These are phyloP conservation scores for Dryobota labecula DNA, from an alignment of 2,888 invertebrate genomes.

Conservation along the genomic window DNA sequence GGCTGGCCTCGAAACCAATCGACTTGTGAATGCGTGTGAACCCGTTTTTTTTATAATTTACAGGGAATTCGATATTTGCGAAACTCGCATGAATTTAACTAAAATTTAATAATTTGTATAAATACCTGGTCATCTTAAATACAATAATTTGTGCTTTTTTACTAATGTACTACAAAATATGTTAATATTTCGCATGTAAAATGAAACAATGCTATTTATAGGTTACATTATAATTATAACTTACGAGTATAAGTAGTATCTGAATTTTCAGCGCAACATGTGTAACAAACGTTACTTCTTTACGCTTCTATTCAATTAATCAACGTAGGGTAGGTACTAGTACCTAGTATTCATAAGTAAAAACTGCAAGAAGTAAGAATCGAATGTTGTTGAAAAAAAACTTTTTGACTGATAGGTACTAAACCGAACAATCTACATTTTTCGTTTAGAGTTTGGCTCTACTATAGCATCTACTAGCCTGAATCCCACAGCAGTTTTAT, in stretches of 20 bases:
- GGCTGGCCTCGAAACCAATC: slow-evolving; percentile 72
- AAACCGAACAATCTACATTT: slow-evolving; percentile 13
- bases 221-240: no score
- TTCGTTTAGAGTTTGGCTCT: neutral
- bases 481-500: slow-evolving; percentile 2
- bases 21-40: slow-evolving; percentile 69
- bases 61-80: slow-evolving; percentile 56
- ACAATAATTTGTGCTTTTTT: neutral
- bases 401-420: slow-evolving; percentile 6
- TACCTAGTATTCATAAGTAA: neutral
- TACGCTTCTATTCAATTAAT: neutral
- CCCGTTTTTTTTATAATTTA: slow-evolving; percentile 62
- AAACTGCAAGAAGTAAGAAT: no score
- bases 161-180: slow-evolving; percentile 1
- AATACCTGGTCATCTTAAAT: neutral
- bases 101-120: neutral
- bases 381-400: slow-evolving; percentile 6
- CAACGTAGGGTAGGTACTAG: no score
- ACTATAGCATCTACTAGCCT: neutral
- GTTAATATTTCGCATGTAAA: neutral
- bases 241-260: no score
- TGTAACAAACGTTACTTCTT: neutral
- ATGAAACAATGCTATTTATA: neutral
- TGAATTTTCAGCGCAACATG: neutral
- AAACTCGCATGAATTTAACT: slow-evolving; percentile 11